Evolutionary conservation across 2,113 vertebrate species (phyloP), one percentile per base, ranked within the genome.

Genomic region (Atractosteus spatula): DNA sequence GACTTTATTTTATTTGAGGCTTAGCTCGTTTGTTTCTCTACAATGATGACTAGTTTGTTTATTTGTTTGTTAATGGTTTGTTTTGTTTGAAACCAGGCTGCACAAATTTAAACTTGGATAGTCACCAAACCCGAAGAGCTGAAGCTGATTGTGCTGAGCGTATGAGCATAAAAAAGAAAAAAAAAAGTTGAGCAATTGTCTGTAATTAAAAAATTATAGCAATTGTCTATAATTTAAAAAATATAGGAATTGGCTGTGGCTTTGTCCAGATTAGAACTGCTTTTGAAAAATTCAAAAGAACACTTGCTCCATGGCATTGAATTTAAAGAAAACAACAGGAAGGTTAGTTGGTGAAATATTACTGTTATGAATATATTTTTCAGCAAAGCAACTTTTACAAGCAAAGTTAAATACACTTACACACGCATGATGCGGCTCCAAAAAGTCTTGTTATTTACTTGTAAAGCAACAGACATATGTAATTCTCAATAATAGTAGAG

Each of bases 131-230:
- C 84, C 80, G 79, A 76, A 74, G 83, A 68, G 63, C 84, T 71
- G 71, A 64, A 72, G 66, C 80, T 84, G 81, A 87, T 87, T 84
- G 84, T 66, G 81, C 72, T 79, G 77, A 77, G 76, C 74, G 66
- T 75, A 70, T 82, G 75, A 71, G 72, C 7, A 8, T 73, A 70
- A 66, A 65, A 57, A 41, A 65, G 42, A 64, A 71, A 8, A 71
- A 72, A 78, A 79, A 74, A 59, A 79, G 76, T 75, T 78, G 68
- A 42, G 71, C 77, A 82, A 82, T 86, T 81, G 75, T 74, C 41
- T 72, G 56, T 71, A 85, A 81, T 88, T 85, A 84, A 80, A 77
- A 74, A 71, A 81, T 85, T 80, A 84, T 80, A 71, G 64, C 64
- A 81, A 79, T 81, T 78, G 82, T 75, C 63, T 17, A 54, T 77